Conservation (phyloP, 64 coral and sea anemone species). For the Pachyseris speciosa region DNA sequence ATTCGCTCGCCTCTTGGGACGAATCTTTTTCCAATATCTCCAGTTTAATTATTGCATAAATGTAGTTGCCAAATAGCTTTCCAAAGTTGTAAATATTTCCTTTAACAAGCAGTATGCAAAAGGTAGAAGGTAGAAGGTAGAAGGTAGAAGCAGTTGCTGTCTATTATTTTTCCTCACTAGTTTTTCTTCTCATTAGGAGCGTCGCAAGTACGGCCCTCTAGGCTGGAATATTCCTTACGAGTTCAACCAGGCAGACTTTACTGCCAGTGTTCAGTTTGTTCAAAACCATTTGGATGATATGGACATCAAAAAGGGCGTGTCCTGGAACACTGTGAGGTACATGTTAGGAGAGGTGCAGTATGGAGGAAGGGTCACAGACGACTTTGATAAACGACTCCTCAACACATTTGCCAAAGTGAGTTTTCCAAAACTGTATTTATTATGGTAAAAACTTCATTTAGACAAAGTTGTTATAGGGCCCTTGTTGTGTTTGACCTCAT, state of each 20-base stretch:
- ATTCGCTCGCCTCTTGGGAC: too few relatives aligned
- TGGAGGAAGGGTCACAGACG: slow-evolving; percentile 88
- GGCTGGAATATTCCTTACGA: slow-evolving; percentile 97
- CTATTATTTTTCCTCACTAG: background rate
- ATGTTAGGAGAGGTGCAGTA: slow-evolving; percentile 96
- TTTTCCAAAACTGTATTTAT: background rate
- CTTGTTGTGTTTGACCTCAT: too few relatives aligned
- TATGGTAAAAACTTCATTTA: too few relatives aligned
- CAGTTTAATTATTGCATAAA: too few relatives aligned
- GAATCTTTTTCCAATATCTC: too few relatives aligned
- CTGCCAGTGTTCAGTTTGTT: slow-evolving; percentile 97
- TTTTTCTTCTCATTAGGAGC: slow-evolving; percentile 60
- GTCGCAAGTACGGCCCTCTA: slow-evolving; percentile 94
- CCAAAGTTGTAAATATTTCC: too few relatives aligned
- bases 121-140: too few relatives aligned
- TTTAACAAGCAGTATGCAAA: too few relatives aligned
- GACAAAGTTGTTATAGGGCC: too few relatives aligned
- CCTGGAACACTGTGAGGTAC: slow-evolving; percentile 95
- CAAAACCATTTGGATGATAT: slow-evolving; percentile 96
- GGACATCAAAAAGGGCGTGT: slow-evolving; percentile 95
- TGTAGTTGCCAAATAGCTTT: too few relatives aligned
- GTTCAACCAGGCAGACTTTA: slow-evolving; percentile 98
- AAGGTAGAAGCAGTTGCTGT: too few relatives aligned
- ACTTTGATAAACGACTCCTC: slow-evolving; percentile 91
- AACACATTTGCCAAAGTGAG: slow-evolving; percentile 91